Percentiles rank a stretch among this genome's conserved stretches.
Conservation (phyloP, 2,113 vertebrate species). For the Montifringilla adamsi region DNA sequence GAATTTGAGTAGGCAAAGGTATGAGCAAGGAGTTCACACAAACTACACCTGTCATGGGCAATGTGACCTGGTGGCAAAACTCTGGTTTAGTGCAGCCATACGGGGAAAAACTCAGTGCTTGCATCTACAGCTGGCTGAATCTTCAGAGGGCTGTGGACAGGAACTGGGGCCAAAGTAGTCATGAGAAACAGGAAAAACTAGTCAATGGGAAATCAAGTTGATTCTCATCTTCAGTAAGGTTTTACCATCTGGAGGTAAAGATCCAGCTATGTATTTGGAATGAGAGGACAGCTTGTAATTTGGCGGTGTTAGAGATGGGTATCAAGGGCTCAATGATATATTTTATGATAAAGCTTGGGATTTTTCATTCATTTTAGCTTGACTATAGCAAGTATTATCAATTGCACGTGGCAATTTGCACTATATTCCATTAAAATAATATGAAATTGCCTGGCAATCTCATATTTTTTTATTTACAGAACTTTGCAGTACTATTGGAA, state of each 20-base stretch:
- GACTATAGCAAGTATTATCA: not conserved
- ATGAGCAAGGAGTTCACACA: not conserved
- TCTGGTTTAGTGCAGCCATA: not conserved
- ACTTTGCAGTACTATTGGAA: not conserved
- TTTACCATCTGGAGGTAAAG: not conserved
- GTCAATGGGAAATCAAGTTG: not conserved
- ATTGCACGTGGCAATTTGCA: not conserved
- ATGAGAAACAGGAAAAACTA: not conserved
- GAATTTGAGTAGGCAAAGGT: not conserved
- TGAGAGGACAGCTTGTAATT: not conserved
- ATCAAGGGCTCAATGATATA: fast-evolving
- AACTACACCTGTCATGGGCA: not conserved
- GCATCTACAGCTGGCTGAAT: not conserved
- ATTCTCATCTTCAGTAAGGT: not conserved
- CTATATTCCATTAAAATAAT: not conserved
- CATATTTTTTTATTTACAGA: not conserved
- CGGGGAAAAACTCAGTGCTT: not conserved
- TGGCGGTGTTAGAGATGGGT: not conserved
- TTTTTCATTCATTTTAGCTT: not conserved
- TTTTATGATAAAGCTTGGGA: not conserved
- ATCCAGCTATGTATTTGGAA: not conserved
- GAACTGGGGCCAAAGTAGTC: not conserved
- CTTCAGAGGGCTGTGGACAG: not conserved
- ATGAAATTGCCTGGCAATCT: not conserved
- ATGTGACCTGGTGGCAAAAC: not conserved